Percentiles rank a stretch among this genome's conserved stretches.
These are phyloP conservation scores for Prunella strophiata DNA, from an alignment of 2,797 vertebrate species.

Conservation along the genomic window DNA sequence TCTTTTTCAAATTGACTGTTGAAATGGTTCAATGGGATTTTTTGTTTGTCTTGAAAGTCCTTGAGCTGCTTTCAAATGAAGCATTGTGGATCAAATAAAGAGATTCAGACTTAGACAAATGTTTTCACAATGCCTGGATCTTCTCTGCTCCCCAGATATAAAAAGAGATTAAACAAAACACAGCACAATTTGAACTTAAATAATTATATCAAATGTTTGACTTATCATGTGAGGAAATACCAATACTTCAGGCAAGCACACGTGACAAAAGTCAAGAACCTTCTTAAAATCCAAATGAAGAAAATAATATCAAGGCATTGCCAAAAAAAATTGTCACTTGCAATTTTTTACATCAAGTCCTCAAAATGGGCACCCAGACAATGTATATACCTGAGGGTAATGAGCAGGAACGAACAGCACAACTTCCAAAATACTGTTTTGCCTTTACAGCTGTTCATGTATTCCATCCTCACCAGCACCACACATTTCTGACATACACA, in stretches of 20 bases:
- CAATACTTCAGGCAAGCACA: not conserved
- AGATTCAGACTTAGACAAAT: not conserved
- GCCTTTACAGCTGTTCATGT: conserved; percentile 16
- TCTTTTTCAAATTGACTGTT: not conserved
- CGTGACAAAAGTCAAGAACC: not conserved
- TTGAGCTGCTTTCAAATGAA: not conserved
- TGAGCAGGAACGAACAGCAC: conserved; percentile 34
- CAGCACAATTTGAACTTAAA: not conserved
- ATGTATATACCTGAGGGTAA: not conserved
- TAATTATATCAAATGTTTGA: not conserved
- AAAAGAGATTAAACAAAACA: not conserved
- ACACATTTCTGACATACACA: conserved; percentile 33
- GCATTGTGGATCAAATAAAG: not conserved
- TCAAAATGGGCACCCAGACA: conserved; percentile 8
- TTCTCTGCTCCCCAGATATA: not conserved
- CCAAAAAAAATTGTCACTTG: conserved; percentile 6
- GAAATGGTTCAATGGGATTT: not conserved
- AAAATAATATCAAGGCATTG: conserved; percentile 41
- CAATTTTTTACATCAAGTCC: not conserved
- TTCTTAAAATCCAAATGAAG: conserved; percentile 41
- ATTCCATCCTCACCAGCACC: not conserved
- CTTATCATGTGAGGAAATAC: not conserved
- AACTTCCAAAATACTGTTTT: not conserved
- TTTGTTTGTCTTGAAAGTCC: not conserved
- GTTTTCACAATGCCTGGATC: not conserved